Evolutionary conservation across 2,888 invertebrate species (phyloP).

Genomic region (Trypoxylon attenuatum): DNA sequence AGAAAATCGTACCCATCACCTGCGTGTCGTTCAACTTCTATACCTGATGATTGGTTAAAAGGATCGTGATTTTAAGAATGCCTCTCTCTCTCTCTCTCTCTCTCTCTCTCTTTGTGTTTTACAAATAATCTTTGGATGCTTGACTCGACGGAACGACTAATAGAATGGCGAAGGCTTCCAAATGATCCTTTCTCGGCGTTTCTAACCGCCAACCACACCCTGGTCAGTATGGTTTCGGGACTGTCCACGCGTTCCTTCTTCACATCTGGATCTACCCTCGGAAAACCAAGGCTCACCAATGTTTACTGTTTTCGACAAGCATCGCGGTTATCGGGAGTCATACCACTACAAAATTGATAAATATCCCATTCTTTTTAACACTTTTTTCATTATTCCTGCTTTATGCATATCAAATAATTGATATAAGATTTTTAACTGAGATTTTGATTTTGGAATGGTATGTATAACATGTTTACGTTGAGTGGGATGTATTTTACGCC

Average conservation of each 20-base stretch:
- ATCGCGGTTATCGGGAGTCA: neutral
- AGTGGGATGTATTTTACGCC: too few relatives aligned
- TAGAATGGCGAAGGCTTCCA: too few relatives aligned
- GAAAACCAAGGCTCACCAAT: neutral
- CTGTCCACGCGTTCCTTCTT: neutral
- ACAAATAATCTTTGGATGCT: neutral
- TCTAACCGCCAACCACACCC: neutral
- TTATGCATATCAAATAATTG: too few relatives aligned
- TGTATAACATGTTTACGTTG: too few relatives aligned
- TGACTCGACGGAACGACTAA: too few relatives aligned
- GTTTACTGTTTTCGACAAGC: neutral
- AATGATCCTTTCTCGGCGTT: neutral
- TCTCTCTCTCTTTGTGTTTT: too few relatives aligned
- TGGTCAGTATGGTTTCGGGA: neutral
- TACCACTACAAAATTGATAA: neutral
- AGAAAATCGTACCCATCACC: conserved; percentile 21
- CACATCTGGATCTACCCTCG: neutral
- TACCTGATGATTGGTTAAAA: neutral
- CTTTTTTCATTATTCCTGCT: too few relatives aligned
- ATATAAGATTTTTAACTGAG: too few relatives aligned
- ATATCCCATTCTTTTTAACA: too few relatives aligned
- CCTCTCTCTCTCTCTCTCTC: too few relatives aligned
- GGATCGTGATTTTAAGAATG: neutral
- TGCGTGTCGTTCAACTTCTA: neutral
- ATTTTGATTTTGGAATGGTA: too few relatives aligned